These are phyloP conservation scores for Garrulus glandarius DNA, from an alignment of 2,797 vertebrate species.

Conservation along the genomic window DNA sequence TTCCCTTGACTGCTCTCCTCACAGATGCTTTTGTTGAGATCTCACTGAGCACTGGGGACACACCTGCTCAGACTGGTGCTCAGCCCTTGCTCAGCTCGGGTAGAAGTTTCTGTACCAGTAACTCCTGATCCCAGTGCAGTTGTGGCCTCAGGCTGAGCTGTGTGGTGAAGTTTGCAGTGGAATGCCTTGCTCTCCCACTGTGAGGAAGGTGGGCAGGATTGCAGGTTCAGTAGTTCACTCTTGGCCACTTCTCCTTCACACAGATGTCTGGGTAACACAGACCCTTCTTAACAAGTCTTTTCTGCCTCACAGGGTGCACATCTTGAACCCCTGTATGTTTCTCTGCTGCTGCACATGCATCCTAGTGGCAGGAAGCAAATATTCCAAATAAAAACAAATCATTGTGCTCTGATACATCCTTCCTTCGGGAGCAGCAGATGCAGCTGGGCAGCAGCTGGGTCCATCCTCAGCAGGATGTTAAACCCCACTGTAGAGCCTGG, in stretches of 20 bases:
- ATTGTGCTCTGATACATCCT: conserved; percentile 42
- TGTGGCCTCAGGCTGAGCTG: background rate
- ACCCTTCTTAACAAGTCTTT: background rate
- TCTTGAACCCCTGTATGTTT: background rate
- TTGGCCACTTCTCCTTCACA: background rate
- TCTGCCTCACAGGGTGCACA: background rate
- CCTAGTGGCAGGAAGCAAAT: conserved; percentile 53
- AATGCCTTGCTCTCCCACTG: background rate
- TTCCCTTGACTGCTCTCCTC: background rate
- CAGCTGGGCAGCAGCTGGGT: conserved; percentile 62
- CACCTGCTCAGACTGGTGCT: background rate
- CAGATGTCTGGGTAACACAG: background rate
- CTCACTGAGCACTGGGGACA: background rate
- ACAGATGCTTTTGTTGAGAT: background rate
- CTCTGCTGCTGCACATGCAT: conserved; percentile 12
- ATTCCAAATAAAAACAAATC: conserved; percentile 64
- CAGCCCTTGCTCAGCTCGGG: background rate
- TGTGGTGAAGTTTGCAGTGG: background rate
- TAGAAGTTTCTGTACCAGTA: background rate
- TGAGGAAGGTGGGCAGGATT: background rate
- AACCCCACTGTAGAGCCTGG: background rate
- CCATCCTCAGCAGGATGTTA: background rate
- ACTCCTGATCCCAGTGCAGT: background rate
- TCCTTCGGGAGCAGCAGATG: conserved; percentile 30
- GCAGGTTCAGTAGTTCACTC: background rate